A percentile compares a stretch with the other conserved stretches of the same genome.
These are phyloP conservation scores for Somateria mollissima DNA, from an alignment of 2,797 vertebrate genomes.

Conservation along the genomic window DNA sequence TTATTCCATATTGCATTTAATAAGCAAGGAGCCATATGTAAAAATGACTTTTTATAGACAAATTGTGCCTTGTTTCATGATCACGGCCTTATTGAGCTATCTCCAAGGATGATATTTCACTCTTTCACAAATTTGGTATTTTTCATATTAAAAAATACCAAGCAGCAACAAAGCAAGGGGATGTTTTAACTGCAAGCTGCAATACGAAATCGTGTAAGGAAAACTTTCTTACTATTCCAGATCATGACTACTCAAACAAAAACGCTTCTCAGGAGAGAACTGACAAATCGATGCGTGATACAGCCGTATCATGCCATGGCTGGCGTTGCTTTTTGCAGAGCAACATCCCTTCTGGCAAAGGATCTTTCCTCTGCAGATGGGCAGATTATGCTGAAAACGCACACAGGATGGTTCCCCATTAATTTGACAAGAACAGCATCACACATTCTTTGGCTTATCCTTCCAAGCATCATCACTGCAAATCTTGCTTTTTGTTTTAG, in stretches of 20 bases:
- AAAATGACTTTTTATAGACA: neutral
- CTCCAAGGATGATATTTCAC: neutral
- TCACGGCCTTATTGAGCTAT: neutral
- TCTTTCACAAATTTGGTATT: neutral
- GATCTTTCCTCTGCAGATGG: neutral
- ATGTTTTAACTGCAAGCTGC: neutral
- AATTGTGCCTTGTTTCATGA: neutral
- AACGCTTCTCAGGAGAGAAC: neutral
- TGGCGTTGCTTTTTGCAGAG: neutral
- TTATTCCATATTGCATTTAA: neutral
- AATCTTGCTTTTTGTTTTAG: neutral
- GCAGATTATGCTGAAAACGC: neutral
- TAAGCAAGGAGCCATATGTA: neutral
- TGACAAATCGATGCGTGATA: neutral
- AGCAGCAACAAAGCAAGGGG: neutral
- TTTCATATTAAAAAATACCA: neutral
- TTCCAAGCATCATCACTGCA: neutral
- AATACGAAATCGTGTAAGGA: neutral
- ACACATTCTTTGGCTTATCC: neutral
- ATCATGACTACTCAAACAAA: neutral
- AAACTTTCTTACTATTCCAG: neutral
- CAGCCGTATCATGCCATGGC: rapidly evolving
- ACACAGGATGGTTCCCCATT: neutral
- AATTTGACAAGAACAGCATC: neutral
- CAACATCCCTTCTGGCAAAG: neutral